Conservation (phyloP, 2,888 invertebrate genomes). For the Pristionchus arcanus region DNA sequence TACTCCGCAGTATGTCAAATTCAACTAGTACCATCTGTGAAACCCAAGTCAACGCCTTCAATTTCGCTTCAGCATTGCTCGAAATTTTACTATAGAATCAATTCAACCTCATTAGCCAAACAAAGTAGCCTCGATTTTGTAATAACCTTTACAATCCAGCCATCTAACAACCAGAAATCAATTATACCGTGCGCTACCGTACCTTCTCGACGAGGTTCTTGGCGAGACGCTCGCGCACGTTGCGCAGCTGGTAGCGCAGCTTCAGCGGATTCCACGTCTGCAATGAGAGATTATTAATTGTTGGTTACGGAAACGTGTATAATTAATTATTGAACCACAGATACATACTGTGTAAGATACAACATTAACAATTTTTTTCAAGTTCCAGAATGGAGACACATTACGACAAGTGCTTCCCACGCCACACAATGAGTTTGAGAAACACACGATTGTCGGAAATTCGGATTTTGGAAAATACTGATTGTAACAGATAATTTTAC, state of each 20-base stretch:
- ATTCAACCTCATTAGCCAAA: no score
- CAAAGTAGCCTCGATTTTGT: no score
- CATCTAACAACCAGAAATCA: not conserved
- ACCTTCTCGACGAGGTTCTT: constrained; percentile 98
- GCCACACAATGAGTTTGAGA: not conserved
- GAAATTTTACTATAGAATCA: no score
- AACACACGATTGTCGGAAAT: not conserved
- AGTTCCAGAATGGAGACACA: no score
- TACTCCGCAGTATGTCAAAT: no score
- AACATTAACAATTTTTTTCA: no score
- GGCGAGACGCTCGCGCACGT: constrained; percentile 97
- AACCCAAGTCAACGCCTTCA: not conserved
- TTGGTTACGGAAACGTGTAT: no score
- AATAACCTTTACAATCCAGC: no score
- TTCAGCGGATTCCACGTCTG: constrained; percentile 98
- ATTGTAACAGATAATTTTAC: constrained; percentile 34
- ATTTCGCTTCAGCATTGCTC: not conserved
- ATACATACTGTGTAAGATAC: no score
- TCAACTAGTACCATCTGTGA: not conserved
- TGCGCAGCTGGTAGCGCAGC: constrained; percentile 96
- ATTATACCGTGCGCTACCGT: not conserved
- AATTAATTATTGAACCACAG: no score
- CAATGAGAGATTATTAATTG: constrained; percentile 25
- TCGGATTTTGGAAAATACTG: no score
- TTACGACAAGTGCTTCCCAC: not conserved